Evolutionary conservation across 2,888 invertebrate genomes (phyloP), one percentile per base, ranked within the genome.

Genomic region (Ophion ventricosus): DNA sequence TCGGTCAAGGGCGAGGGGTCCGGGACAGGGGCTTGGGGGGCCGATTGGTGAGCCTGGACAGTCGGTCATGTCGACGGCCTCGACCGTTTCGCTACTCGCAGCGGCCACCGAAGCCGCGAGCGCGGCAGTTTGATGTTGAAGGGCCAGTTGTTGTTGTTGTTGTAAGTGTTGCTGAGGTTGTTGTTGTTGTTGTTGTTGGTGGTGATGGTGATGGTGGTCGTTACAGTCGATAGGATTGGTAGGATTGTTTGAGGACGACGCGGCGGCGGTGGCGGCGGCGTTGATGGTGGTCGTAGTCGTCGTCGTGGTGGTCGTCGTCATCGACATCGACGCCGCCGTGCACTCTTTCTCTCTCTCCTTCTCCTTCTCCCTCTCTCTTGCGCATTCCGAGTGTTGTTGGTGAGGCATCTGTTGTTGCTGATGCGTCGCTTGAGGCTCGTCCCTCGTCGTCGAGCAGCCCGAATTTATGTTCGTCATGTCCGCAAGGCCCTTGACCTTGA

Each of bases 401-500:
- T 86, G 91, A 76, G 89, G 88, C 84, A 82, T 84, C 84, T 75
- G 90, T 85, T 85, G 90, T 17, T 70, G 79, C 25, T 73, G 78
- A 70, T 85, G 92, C 92, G 89, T 93, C 91, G 90, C 95, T 95
- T 92, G 95, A 94, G 92, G 94, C 92, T 90, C 94, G 76, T 92
- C 90, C 85, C 91, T 91, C 84, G 91, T 89, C 75, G 92, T 91
- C 43, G 94, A 92, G 89, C 95, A 95, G 85, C 94, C 94, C 89
- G 95, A 95, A 92, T 96, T 96, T 93, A 97, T 94, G 93, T 97
- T 97, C 93, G 97, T 97, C 97, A 98, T 98, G 94, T 98, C 98
- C 94, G 98, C 97, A 93, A 98, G 95, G 92, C 98, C 98, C 94
- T 98, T 97, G 86, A 98, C 98, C 95, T 98, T 97, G 88, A 98